Percentiles rank a stretch among this genome's conserved stretches.
Conservation (phyloP, 2,888 invertebrate species). For the Pandemis heparana region DNA sequence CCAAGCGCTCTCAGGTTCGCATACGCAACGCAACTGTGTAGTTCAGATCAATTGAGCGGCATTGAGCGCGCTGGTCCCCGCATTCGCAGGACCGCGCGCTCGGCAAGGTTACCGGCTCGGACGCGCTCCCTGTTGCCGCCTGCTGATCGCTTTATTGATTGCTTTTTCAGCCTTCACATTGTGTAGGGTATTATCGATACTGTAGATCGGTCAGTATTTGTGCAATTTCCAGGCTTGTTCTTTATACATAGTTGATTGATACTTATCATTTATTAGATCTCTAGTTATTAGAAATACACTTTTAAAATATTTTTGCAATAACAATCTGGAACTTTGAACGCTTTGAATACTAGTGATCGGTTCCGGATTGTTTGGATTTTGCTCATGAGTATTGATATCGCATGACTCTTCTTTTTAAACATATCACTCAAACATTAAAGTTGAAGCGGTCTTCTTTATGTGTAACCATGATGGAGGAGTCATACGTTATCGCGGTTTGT, state of each 20-base stretch:
- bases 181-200: slow-evolving; percentile 37
- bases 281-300: slow-evolving; percentile 37
- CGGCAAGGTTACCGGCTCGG: slow-evolving; percentile 74
- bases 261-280: slow-evolving; percentile 40
- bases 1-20: slow-evolving; percentile 71
- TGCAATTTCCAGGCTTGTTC: slow-evolving; percentile 40
- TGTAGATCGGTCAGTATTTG: slow-evolving; percentile 40
- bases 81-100: slow-evolving; percentile 63
- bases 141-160: slow-evolving; percentile 46
- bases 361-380: slow-evolving; percentile 49
- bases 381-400: slow-evolving; percentile 56
- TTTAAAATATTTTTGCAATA: slow-evolving; percentile 31
- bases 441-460: neutral
- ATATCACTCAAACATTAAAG: neutral
- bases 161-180: slow-evolving; percentile 40
- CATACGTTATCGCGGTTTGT: slow-evolving; percentile 60
- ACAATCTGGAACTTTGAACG: slow-evolving; percentile 22
- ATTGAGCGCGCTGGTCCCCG: slow-evolving; percentile 74
- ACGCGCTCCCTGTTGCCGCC: slow-evolving; percentile 58
- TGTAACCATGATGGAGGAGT: slow-evolving; percentile 41
- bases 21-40: slow-evolving; percentile 76
- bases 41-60: slow-evolving; percentile 80
- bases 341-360: slow-evolving; percentile 2
- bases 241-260: slow-evolving; percentile 25
- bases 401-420: slow-evolving; percentile 49